Base-by-base conservation (phyloP, 2,113 vertebrate species). In the Melanocharis versteri region DNA sequence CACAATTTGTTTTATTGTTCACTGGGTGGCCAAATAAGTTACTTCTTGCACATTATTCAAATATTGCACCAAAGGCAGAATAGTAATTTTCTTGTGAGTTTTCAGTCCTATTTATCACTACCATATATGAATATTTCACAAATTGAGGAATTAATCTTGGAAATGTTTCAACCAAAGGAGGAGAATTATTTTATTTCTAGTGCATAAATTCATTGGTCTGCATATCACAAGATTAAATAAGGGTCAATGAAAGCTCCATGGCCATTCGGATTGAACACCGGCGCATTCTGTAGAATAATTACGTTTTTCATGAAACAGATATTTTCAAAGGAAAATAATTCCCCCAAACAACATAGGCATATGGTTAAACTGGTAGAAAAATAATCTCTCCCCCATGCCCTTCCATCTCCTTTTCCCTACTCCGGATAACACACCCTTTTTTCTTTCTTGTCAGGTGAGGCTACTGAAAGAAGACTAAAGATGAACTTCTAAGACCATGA, bases 11-110 rank as follows among this genome's bases (percentile, higher is more conserved):
- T 83, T 92, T 88, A 61, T 62, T 96, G 42, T 86, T 94, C 58
- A 77, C 39, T 90, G 82, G 26, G 42, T 87, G 64, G 64, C 30
- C 79, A 24, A 88, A 70, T 81, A 66, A 62, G 27, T 16, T 69
- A 35, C 51, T 88, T 80, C 37, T 54, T 93, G 79, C 37, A 61
- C n/a, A 92, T 80, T 94, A 88, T 69, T 86, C 54, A 83, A 94
- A 76, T 14, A 57, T 76, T 88, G 3, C 6, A 90, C n/a, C 27
- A 54, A 80, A 80, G 20, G 14, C 37, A 88, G 37, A 85, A 72
- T 85, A 88, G 50, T 79, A 57, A 39, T 87, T 89, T 83, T 76
- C 31, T 77, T 28, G 28, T 37, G n/a, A 64, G 31, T 65, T 90
- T 94, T 80, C 28, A 68, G 42, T 48, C 21, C 17, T 47, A 61